A percentile compares a stretch with the other conserved stretches of the same genome.
Conservation (phyloP, 2,888 invertebrate genomes). For the Parascotia fuliginaria region DNA sequence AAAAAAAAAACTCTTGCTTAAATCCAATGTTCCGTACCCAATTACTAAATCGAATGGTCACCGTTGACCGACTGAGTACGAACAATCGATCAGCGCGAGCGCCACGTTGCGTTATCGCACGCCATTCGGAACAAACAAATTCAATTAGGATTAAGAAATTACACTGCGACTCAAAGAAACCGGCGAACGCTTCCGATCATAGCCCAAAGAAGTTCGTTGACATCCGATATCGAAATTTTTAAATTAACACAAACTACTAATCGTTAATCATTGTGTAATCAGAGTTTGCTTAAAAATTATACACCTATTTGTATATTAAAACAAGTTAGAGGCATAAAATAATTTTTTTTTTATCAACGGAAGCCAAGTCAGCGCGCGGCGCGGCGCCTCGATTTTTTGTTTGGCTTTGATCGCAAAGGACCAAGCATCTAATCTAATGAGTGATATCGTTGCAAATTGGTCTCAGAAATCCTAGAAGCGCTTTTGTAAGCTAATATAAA, state of each 20-base stretch:
- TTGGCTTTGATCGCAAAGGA: too few relatives aligned
- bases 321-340: too few relatives aligned
- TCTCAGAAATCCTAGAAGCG: too few relatives aligned
- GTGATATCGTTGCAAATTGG: too few relatives aligned
- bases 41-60: slow-evolving; percentile 39
- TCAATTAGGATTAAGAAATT: slow-evolving; percentile 85
- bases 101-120: slow-evolving; percentile 65
- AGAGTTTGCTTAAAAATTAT: background rate
- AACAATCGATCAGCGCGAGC: slow-evolving; percentile 67
- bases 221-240: slow-evolving; percentile 62
- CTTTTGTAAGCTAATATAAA: too few relatives aligned
- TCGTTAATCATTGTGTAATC: slow-evolving; percentile 26
- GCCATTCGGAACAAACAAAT: slow-evolving; percentile 77
- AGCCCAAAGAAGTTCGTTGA: slow-evolving; percentile 63
- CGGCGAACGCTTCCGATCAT: slow-evolving; percentile 65
- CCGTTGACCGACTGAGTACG: slow-evolving; percentile 29
- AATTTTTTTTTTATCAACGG: too few relatives aligned
- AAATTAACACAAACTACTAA: slow-evolving; percentile 51
- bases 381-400: too few relatives aligned
- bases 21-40: slow-evolving; percentile 7
- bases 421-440: too few relatives aligned
- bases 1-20: too few relatives aligned
- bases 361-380: too few relatives aligned
- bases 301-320: background rate
- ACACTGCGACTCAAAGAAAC: slow-evolving; percentile 72